A percentile compares a stretch with the other conserved stretches of the same genome.
These are phyloP conservation scores for Yponomeuta malinellus DNA, from an alignment of 2,888 invertebrate species.

Conservation along the genomic window DNA sequence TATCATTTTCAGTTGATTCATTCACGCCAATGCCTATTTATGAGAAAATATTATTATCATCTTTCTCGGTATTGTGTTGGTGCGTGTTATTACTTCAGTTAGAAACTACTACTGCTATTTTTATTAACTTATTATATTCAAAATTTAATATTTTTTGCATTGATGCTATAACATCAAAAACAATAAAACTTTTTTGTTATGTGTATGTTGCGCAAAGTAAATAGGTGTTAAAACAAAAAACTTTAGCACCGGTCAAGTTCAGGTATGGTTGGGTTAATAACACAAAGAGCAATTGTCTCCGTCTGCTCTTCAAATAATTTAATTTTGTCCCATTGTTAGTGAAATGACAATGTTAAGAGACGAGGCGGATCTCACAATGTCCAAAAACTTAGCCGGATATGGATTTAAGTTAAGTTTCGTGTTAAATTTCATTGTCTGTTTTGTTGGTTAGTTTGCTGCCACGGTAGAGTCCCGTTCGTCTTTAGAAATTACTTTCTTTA, in stretches of 20 bases:
- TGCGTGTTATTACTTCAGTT: no score
- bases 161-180: background rate
- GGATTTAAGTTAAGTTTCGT: background rate
- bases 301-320: background rate
- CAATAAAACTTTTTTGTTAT: background rate
- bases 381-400: background rate
- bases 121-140: no score
- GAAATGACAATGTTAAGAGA: background rate
- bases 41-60: background rate
- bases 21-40: background rate
- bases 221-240: background rate
- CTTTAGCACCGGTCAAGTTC: background rate
- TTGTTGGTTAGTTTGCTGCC: no score
- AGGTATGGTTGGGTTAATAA: background rate
- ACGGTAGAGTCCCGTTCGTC: no score
- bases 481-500: no score
- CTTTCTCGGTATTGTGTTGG: no score
- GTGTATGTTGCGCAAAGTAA: background rate
- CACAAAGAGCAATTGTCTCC: constrained; percentile 5
- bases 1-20: constrained; percentile 1
- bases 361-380: background rate
- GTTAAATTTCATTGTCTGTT: background rate
- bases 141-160: no score
- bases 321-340: background rate
- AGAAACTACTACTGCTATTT: no score